These are phyloP conservation scores for Trachymyrmex cornetzi DNA, from an alignment of 1,140 invertebrate genomes.

Conservation along the genomic window DNA sequence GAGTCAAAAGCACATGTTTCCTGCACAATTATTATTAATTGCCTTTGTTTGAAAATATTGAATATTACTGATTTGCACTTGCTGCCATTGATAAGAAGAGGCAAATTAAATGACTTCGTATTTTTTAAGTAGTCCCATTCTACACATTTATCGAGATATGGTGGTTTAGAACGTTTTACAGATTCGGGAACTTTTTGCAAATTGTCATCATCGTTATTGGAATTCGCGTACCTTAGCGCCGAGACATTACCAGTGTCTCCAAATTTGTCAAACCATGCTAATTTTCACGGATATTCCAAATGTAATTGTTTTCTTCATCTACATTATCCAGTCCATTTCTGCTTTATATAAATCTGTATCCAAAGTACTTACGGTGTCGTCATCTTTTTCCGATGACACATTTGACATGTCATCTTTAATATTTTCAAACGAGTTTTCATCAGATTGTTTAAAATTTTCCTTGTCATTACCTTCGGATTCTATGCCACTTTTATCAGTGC, in stretches of 20 bases:
- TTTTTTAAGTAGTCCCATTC: conserved; percentile 18
- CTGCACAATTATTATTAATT: not conserved
- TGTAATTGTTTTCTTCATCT: too few relatives aligned
- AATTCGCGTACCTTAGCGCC: too few relatives aligned
- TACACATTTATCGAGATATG: not conserved
- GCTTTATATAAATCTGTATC: too few relatives aligned
- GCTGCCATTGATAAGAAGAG: not conserved
- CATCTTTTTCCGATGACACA: too few relatives aligned
- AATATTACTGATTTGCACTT: not conserved
- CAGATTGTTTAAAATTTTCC: too few relatives aligned
- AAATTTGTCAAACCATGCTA: not conserved
- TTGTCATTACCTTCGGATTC: too few relatives aligned
- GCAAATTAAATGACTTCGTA: not conserved
- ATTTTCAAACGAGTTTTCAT: too few relatives aligned
- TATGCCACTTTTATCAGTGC: too few relatives aligned
- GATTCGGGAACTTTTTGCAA: not conserved
- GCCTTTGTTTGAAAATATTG: conserved; percentile 2
- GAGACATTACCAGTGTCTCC: too few relatives aligned
- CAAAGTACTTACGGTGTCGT: too few relatives aligned
- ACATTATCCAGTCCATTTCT: too few relatives aligned
- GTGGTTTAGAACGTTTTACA: not conserved
- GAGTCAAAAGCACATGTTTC: conserved; percentile 19
- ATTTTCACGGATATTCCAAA: not conserved
- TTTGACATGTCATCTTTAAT: too few relatives aligned
- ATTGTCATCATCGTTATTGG: not conserved